phyloP scores from a whole-genome alignment of 1,140 invertebrate species.

The Musca vetustissima region DNA sequence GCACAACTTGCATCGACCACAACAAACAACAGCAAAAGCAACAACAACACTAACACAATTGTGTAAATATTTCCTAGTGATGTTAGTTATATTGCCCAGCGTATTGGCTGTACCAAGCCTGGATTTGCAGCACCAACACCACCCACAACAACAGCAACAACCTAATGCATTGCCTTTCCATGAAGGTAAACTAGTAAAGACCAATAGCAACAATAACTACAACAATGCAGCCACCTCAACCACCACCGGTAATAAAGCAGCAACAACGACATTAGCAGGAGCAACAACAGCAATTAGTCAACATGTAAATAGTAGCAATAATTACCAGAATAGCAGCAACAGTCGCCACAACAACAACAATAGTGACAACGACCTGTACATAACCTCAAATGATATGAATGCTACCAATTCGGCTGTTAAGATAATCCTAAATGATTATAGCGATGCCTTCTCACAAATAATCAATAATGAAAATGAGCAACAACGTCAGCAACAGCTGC shows the following conservation, averaged over 20 bases:
- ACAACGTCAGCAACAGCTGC: not conserved
- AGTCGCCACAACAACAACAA: conserved; percentile 24
- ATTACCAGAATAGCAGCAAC: conserved; percentile 18
- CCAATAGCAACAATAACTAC: no score
- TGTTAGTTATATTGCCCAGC: conserved; percentile 16
- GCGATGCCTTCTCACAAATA: conserved; percentile 18
- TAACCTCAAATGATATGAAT: not conserved
- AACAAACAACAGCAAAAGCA: not conserved
- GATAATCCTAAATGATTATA: conserved; percentile 29
- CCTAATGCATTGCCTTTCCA: not conserved
- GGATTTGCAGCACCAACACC: conserved; percentile 8
- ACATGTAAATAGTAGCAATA: conserved; percentile 20
- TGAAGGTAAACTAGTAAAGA: not conserved
- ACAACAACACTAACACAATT: conserved; percentile 21
- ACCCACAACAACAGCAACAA: conserved; percentile 1
- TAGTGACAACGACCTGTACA: conserved; percentile 6
- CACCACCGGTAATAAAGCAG: not conserved
- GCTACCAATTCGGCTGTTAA: conserved; percentile 19
- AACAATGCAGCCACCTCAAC: not conserved
- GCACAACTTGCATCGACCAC: not conserved
- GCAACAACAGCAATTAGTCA: conserved; percentile 17
- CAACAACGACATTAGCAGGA: not conserved
- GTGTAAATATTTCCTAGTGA: conserved; percentile 28
- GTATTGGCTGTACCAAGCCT: not conserved
- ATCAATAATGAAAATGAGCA: conserved; percentile 12